Evolutionary conservation across 1,140 invertebrate species (phyloP).

Genomic region (Dinoponera quadriceps): DNA sequence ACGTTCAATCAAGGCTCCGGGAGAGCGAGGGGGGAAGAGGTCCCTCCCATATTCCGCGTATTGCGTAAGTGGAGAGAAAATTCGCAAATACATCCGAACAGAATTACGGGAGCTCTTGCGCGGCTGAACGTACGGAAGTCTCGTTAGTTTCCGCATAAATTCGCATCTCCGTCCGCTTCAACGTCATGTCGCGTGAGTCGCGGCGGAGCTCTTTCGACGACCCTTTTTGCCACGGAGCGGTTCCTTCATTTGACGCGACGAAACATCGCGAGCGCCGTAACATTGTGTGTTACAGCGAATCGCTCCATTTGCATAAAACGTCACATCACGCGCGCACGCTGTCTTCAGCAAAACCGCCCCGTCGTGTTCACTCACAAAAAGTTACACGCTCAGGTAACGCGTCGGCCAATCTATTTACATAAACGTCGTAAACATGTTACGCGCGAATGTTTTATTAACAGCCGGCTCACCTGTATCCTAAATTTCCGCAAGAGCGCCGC

Average conservation of each 20-base stretch:
- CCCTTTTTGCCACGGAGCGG: not conserved
- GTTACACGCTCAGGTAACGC: constrained; percentile 11
- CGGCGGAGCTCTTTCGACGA: constrained; percentile 4
- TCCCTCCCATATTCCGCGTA: too few relatives aligned
- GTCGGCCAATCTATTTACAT: constrained; percentile 27
- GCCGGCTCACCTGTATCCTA: constrained; percentile 2
- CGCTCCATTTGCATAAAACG: constrained; percentile 44
- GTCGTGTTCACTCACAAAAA: constrained; percentile 1
- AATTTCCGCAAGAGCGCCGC: constrained; percentile 9
- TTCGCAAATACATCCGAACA: not conserved
- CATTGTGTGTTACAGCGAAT: constrained; percentile 18
- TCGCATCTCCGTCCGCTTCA: not conserved
- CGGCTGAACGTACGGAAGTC: not conserved
- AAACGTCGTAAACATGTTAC: constrained; percentile 11
- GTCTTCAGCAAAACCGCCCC: not conserved
- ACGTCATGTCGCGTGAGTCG: not conserved
- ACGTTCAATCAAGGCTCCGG: not conserved
- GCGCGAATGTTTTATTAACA: constrained; percentile 28
- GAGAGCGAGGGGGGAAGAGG: too few relatives aligned
- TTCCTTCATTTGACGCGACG: not conserved
- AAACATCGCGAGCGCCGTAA: constrained; percentile 22
- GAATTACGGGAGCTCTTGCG: not conserved
- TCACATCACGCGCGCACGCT: constrained; percentile 17
- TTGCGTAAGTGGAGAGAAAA: not conserved
- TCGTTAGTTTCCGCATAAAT: constrained; percentile 21